A percentile compares a stretch with the other conserved stretches of the same genome.
phyloP scores from a whole-genome alignment of 64 coral and sea anemone species.

The Montipora sp. region DNA sequence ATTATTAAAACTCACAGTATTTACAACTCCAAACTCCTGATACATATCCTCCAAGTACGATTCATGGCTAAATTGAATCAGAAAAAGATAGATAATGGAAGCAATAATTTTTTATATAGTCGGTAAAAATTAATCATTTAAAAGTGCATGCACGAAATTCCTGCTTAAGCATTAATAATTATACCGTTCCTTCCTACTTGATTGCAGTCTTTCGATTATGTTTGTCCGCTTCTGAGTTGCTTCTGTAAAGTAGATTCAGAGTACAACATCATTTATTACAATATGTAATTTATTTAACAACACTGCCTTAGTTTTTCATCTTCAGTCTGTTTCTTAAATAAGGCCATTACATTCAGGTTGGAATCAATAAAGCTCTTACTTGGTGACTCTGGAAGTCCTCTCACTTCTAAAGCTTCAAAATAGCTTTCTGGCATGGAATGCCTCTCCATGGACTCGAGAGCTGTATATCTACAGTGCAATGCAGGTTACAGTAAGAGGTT shows the following conservation, averaged over 20 bases:
- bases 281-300: no score
- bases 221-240: conserved; percentile 70
- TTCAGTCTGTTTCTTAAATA: no score
- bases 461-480: conserved; percentile 61
- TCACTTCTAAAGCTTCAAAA: conserved; percentile 81
- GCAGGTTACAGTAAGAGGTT: no score
- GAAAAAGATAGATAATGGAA: not conserved
- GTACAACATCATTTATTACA: not conserved
- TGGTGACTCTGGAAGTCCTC: conserved; percentile 84
- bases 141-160: no score
- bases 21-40: conserved; percentile 89
- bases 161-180: not conserved
- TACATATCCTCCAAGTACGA: conserved; percentile 89
- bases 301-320: no score
- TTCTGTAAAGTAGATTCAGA: conserved; percentile 19
- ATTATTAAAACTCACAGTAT: conserved; percentile 70
- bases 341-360: not conserved
- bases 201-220: conserved; percentile 84
- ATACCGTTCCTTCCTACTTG: conserved; percentile 83
- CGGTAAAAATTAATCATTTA: no score
- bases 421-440: conserved; percentile 79
- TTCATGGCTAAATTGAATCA: conserved; percentile 71
- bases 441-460: conserved; percentile 82
- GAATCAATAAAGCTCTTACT: conserved; percentile 15
- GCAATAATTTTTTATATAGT: no score